Evolutionary conservation across 2,797 vertebrate genomes (phyloP).

Genomic region (Hippocampus kuda): DNA sequence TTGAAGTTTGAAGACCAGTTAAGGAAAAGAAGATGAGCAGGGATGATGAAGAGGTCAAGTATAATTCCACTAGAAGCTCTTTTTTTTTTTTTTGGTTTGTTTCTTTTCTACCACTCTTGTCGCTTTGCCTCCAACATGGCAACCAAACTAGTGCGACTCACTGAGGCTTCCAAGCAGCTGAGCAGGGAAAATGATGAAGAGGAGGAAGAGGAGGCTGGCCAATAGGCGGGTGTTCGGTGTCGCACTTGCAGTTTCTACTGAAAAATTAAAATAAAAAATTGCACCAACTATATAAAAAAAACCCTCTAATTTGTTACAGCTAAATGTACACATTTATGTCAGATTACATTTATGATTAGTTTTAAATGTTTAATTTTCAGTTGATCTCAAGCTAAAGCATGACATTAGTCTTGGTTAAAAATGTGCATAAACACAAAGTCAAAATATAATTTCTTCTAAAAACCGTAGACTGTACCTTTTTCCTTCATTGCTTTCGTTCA

Average conservation of each 20-base stretch:
- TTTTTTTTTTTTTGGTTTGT: slow-evolving; percentile 52
- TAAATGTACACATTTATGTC: neutral
- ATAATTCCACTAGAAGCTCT: slow-evolving; percentile 62
- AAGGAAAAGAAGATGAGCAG: slow-evolving; percentile 2
- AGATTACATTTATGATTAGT: too few species aligned
- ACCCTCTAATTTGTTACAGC: neutral
- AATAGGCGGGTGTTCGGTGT: slow-evolving; percentile 34
- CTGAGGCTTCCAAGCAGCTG: slow-evolving; percentile 29
- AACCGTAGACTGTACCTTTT: too few species aligned
- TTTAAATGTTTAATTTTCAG: too few species aligned
- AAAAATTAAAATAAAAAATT: neutral
- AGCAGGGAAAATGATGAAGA: slow-evolving; percentile 14
- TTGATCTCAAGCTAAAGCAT: too few species aligned
- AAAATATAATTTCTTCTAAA: too few species aligned
- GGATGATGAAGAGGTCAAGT: slow-evolving; percentile 39
- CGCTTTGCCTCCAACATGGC: slow-evolving; percentile 63
- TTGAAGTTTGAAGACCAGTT: slow-evolving; percentile 61
- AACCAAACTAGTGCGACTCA: slow-evolving; percentile 44
- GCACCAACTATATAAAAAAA: neutral
- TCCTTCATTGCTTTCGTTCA: too few species aligned
- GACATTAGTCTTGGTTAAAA: too few species aligned
- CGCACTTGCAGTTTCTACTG: slow-evolving; percentile 20
- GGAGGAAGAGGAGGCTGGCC: slow-evolving; percentile 32
- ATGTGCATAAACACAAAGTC: too few species aligned
- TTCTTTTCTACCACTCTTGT: slow-evolving; percentile 60